Evolutionary conservation across 2,113 vertebrate species (phyloP).

Genomic region (Brienomyrus brachyistius): DNA sequence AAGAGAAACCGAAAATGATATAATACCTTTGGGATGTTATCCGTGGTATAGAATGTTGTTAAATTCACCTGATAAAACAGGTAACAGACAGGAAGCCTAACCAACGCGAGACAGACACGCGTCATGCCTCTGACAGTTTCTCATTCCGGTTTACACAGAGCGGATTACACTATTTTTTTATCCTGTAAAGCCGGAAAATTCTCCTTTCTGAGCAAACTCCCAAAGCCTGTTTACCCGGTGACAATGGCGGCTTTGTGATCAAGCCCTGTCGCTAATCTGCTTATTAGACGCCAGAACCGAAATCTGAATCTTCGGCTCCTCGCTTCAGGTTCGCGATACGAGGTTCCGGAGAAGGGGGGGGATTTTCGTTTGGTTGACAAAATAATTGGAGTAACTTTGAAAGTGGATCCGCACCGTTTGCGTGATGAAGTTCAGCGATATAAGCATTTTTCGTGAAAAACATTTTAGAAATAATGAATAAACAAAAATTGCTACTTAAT

Average conservation of each 20-base stretch:
- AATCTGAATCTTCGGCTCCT: neutral
- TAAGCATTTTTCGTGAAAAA: neutral
- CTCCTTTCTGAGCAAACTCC: neutral
- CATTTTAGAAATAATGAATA: neutral
- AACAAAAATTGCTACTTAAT: neutral
- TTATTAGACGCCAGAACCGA: neutral
- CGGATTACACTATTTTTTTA: neutral
- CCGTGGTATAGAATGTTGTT: neutral
- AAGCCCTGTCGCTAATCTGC: neutral
- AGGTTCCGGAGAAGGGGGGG: neutral
- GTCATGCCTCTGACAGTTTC: neutral
- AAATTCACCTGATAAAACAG: neutral
- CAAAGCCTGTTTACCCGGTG: neutral
- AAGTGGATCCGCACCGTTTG: neutral
- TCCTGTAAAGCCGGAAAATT: neutral
- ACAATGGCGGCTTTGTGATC: neutral
- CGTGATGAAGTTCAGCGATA: neutral
- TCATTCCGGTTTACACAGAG: slow-evolving; percentile 22
- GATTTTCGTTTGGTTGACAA: neutral
- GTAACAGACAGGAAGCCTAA: neutral
- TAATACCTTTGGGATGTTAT: neutral
- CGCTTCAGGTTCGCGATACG: slow-evolving; percentile 46
- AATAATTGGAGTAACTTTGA: neutral
- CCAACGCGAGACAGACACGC: neutral
- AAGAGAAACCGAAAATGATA: neutral